Base-by-base conservation (phyloP, 2,888 invertebrate genomes). In the Acleris cristana region DNA sequence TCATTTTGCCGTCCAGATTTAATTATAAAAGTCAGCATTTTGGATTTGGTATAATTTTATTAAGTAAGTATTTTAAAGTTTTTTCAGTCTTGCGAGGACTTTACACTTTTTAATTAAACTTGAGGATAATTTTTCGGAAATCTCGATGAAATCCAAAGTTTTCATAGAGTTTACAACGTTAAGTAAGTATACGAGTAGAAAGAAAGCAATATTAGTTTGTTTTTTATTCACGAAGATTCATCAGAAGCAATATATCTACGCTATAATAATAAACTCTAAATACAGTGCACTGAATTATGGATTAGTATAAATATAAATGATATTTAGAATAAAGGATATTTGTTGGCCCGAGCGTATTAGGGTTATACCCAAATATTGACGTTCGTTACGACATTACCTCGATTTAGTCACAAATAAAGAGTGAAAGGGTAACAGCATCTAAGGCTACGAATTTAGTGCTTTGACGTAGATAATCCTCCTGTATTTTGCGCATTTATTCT, bases 201-300 rank as follows among this genome's bases (percentile, higher is more conserved):
- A 45, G 8, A 8, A 55, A 56, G 65, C 65, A 65, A 61, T 65
- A 65, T 65, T 1, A 65, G 56, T 56, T 56, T 44, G 61, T 30
- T 19, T 55, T 53, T 40, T 49, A 60, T 51, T 19, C 40, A 12
- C 44, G 55, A 14, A 23, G 4, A 58, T 34, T 54, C 55, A 61
- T 54, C 51, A 58, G 60, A 65, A 55, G 61, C 62, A 68, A 68
- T 70, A 55, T 65, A 26, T 52, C n/a, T 65, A 62, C 59, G 68
- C 21, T 48, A 49, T 53, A 52, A 34, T 34, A 34, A 34, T 34
- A 3, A 10, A 34, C 34, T 34, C 34, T 8, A 26, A 2, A 2
- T 40, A 63, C 62, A 61, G 70, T 71, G 71, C 66, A 73, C 63
- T 61, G 14, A 61, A 10, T 54, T 69, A 63, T 40, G 40, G 14